Base-by-base conservation (phyloP, 2,113 vertebrate genomes). In the Cygnus buccinator region DNA sequence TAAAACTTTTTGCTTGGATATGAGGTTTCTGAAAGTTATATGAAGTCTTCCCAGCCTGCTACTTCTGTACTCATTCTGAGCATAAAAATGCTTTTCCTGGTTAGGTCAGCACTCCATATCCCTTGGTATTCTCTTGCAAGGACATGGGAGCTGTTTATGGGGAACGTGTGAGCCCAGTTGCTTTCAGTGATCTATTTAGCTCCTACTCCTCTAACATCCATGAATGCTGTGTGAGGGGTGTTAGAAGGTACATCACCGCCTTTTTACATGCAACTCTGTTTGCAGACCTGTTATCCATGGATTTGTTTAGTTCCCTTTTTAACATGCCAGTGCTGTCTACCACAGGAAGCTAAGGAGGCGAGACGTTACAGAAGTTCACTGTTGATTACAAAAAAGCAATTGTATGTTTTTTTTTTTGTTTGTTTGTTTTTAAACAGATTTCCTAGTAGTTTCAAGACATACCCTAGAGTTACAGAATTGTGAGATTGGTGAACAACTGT, bases 101-200 rank as follows among this genome's bases (percentile, higher is more conserved):
- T 81, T 22, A 57, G 55, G 50, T 39, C 41, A 72, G 57, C 25
- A 14, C 35, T 46, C 48, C 1, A 0, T 0, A 0, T 66, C 13
- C 10, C 5, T 44, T 61, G 39, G 25, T 70, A 13, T 35, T 84
- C 29, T 61, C 10, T 55, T 67, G 54, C 63, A 84, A 1, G 54
- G 39, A 48, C 75, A 14, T 35, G 66, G 20, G 48, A 76, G 9
- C 26, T 37, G 13, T 68, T 81, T 44, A 11, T 37, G 66, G 55
- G 18, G 74, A 75, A 41, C 1, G 1, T 6, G 8, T 35, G 44
- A 67, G 15, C 28, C 13, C 72, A 7, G 14, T 43, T 82, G n/a
- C 23, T 43, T 70, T 76, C 37, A 77, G 31, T 50, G 35, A 5
- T 71, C 44, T 74, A 3, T 87, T 59, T 79, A 11, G 31, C 6